Evolutionary conservation across 2,888 invertebrate species (phyloP).

Genomic region (Tachina grossa): DNA sequence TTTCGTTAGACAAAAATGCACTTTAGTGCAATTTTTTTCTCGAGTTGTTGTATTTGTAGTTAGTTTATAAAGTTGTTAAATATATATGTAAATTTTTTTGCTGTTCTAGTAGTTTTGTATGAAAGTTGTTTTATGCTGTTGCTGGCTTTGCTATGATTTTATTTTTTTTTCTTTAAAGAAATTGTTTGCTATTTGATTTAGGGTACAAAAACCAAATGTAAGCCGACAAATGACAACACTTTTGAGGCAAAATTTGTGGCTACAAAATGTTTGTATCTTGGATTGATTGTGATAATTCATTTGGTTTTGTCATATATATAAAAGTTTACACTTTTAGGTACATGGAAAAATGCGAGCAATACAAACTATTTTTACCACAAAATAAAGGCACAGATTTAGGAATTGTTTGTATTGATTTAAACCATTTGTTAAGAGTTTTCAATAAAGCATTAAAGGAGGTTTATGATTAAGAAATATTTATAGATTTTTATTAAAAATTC

Average conservation of each 20-base stretch:
- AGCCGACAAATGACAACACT: slow-evolving; percentile 73
- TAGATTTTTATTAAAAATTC: too few relatives aligned
- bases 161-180: slow-evolving; percentile 34
- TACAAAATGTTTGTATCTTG: slow-evolving; percentile 63
- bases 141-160: not conserved
- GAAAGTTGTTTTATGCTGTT: slow-evolving; percentile 38
- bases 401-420: slow-evolving; percentile 49
- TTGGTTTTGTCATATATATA: slow-evolving; percentile 45
- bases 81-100: not conserved
- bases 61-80: not conserved
- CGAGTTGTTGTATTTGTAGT: not conserved
- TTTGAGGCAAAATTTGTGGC: slow-evolving; percentile 75
- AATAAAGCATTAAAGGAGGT: not conserved
- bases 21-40: slow-evolving; percentile 56
- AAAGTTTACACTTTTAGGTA: not conserved
- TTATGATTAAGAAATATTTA: too few relatives aligned
- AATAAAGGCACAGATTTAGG: not conserved
- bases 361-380: slow-evolving; percentile 8
- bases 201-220: slow-evolving; percentile 67
- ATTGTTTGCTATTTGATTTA: slow-evolving; percentile 65
- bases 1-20: slow-evolving; percentile 56
- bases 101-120: not conserved
- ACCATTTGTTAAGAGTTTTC: slow-evolving; percentile 1
- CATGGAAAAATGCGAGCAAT: not conserved
- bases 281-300: slow-evolving; percentile 65